A percentile compares a stretch with the other conserved stretches of the same genome.
phyloP scores from a whole-genome alignment of 2,797 vertebrate genomes.

The Myripristis murdjan region DNA sequence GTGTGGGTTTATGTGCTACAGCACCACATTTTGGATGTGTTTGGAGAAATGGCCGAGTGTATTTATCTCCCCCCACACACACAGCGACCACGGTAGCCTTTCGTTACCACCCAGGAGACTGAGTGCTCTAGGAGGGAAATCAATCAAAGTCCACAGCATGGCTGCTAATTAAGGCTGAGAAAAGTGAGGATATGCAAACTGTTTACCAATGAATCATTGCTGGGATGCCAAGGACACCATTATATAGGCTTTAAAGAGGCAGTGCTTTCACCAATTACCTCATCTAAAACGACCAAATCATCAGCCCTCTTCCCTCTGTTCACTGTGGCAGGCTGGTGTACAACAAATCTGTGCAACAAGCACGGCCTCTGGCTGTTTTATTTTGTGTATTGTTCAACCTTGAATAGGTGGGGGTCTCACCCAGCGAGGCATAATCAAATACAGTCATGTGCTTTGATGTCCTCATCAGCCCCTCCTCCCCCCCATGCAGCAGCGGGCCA shows the following conservation, averaged over 20 bases:
- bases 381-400: slow-evolving; percentile 47
- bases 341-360: slow-evolving; percentile 15
- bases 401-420: slow-evolving; percentile 53
- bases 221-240: slow-evolving; percentile 39
- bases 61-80: slow-evolving; percentile 44
- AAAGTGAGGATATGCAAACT: slow-evolving; percentile 64
- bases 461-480: slow-evolving; percentile 42
- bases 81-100: slow-evolving; percentile 28
- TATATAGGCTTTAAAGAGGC: slow-evolving; percentile 26
- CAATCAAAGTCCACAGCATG: slow-evolving; percentile 67
- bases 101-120: slow-evolving; percentile 46
- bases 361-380: slow-evolving; percentile 23
- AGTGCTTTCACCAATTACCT: slow-evolving; percentile 30
- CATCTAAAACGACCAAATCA: slow-evolving; percentile 32
- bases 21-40: slow-evolving; percentile 16
- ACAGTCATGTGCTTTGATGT: slow-evolving; percentile 67
- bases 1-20: neutral
- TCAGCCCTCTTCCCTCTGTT: neutral
- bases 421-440: slow-evolving; percentile 56
- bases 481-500: neutral
- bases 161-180: slow-evolving; percentile 71
- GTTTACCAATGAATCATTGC: slow-evolving; percentile 64
- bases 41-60: slow-evolving; percentile 23
- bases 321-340: neutral
- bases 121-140: slow-evolving; percentile 59